Evolutionary conservation across 92 coral and sea anemone species (phyloP), one percentile per base, ranked within the genome.

Genomic region (Epizoanthus ramosus): DNA sequence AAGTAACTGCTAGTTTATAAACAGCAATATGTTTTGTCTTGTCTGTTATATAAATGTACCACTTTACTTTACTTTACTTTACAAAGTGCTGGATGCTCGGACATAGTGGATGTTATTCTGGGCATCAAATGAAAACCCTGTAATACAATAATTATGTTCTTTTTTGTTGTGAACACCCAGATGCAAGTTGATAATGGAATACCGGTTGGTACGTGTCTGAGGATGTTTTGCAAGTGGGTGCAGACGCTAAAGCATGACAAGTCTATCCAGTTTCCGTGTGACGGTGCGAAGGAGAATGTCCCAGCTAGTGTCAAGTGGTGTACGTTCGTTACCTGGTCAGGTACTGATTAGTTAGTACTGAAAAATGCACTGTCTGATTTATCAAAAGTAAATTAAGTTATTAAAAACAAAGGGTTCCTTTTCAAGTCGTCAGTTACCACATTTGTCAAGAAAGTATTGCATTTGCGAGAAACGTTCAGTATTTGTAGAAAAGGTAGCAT

Each of bases 321-420:
- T 56, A 87, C 93, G 22, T 85, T 89, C 73, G 91, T 93, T 5
- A 93, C 98, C 12, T 93, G 98, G 98, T 93, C 98, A 86, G 98
- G 98, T 93, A 89, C 10, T 16, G 69, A 4, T 6, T 18, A 7
- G 4, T 33, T 50, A 8, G 43, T 37, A 3, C 43, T 37, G 6
- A 37, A 37, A 37, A 3, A 37, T 37, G 6, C 43, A 6, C 43
- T 37, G 2, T 37, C 43, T 1, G 43, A 1, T 37, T 37, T 35
- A 35, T 4, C 4, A 35, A 35, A 35, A 35, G 39, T 35, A 4
- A 35, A 35, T 64, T 22, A 64, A 12, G 6, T 21, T 8, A 22
- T 64, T 13, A 8, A 64, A 10, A 17, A 64, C 69, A 0, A 64
- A 22, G 6, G 13, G 28, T 64, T 64, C 35, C 12, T 3, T 31